Evolutionary conservation across 2,113 vertebrate species (phyloP), one percentile per base, ranked within the genome.

Genomic region (Salvelinus fontinalis): DNA sequence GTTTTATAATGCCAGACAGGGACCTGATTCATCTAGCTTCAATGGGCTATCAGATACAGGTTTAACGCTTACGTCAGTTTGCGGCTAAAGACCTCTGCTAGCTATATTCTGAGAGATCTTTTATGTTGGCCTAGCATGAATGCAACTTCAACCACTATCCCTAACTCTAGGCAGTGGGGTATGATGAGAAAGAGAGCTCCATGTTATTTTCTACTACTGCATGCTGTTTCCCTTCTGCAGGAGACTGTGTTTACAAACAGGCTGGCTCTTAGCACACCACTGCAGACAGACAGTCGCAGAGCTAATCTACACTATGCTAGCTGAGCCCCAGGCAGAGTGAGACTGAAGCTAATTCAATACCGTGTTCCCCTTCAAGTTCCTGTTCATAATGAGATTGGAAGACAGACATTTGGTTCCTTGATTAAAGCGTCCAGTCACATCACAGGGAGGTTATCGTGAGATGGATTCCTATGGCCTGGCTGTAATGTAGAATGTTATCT

Each of bases 261-360:
- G 51, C 54, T 20, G 71, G 59, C 16, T 64, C 71, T 54, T 75
- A 51, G 75, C 75, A 60, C 62, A 39, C 12, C 29, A 54, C 49
- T 78, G 74, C 70, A 44, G 22, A 39, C 5, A 34, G 16, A 20
- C 73, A 54, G 12, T n/a, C 13, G 0, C 39, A 11, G 20, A 18
- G 8, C 18, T 48, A 31, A 64, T 67, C 49, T 73, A 39, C 14
- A 9, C 39, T 44, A 44, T 44, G 14, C 24, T 2, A 67, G 67
- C 49, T 26, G 75, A 71, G 67, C 86, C 84, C 69, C 26, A 22
- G 85, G 85, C 81, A 77, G 79, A 64, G 60, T 34, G 16, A 20
- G 20, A 90, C 83, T 88, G 78, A 86, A 77, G 82, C 84, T 86
- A 84, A 89, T 90, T 91, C 86, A 81, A 84, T 87, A 80, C 71